Evolutionary conservation across 2,113 vertebrate species (phyloP).

Genomic region (Passerina amoena): DNA sequence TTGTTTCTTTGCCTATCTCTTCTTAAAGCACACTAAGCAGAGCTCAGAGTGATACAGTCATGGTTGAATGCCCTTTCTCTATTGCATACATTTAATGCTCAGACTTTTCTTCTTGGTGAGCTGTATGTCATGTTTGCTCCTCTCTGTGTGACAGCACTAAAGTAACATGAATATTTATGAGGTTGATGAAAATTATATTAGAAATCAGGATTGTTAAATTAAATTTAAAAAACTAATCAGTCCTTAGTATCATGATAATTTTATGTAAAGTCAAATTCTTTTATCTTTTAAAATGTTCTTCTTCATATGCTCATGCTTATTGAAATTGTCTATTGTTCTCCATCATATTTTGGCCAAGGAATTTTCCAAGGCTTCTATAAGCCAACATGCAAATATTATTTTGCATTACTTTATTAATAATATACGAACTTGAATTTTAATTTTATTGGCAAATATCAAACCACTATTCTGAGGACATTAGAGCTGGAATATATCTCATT

Average conservation of each 20-base stretch:
- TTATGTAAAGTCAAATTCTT: neutral
- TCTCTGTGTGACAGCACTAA: neutral
- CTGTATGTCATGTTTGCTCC: neutral
- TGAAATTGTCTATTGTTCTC: neutral
- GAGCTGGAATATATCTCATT: neutral
- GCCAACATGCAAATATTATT: neutral
- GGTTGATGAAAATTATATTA: neutral
- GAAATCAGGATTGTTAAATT: neutral
- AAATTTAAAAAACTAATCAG: neutral
- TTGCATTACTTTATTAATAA: neutral
- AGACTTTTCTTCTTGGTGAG: neutral
- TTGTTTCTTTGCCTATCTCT: constrained; percentile 49
- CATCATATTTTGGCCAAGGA: neutral
- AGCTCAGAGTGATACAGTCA: constrained; percentile 4
- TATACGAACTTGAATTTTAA: neutral
- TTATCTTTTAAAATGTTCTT: neutral
- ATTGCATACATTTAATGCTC: neutral
- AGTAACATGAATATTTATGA: constrained; percentile 37
- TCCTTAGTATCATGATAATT: neutral
- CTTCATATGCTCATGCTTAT: neutral
- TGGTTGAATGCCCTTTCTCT: constrained; percentile 9
- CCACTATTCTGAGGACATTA: neutral
- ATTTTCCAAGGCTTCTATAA: neutral
- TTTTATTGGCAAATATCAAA: neutral
- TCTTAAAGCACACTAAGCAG: neutral